Percentiles rank a stretch among this genome's conserved stretches.
phyloP scores from a whole-genome alignment of 1,140 invertebrate genomes.

The Lucilia cuprina region DNA sequence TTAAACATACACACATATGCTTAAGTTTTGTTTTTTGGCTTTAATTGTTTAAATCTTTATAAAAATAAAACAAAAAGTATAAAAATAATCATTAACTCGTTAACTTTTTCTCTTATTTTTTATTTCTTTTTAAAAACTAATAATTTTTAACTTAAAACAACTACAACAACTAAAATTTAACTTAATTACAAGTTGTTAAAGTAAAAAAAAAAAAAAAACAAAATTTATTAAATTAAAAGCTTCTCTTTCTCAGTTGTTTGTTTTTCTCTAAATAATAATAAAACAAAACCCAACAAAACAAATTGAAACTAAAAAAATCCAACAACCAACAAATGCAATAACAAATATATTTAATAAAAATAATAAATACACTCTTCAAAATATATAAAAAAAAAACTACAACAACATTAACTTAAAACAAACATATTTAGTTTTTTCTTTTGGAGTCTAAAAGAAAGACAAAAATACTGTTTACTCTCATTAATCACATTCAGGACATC shows the following conservation, averaged over 20 bases:
- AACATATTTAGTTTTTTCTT: not conserved
- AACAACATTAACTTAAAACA: not conserved
- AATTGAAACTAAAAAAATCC: not conserved
- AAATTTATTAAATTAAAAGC: not conserved
- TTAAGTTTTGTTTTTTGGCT: not conserved
- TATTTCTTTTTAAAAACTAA: not conserved
- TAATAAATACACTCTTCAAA: not conserved
- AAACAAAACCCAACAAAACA: not conserved
- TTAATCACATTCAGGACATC: not conserved
- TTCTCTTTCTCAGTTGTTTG: not conserved
- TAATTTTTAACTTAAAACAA: not conserved
- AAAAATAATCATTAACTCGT: not conserved
- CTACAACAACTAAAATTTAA: not conserved
- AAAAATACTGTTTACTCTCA: not conserved
- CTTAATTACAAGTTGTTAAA: not conserved
- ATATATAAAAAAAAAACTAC: not conserved
- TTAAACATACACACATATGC: not conserved
- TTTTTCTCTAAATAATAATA: not conserved
- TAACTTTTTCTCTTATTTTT: not conserved
- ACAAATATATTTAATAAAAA: no score
- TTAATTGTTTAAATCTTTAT: not conserved
- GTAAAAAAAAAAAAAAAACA: not conserved
- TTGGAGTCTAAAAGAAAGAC: not conserved
- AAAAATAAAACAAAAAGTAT: not conserved
- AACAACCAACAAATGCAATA: not conserved